Evolutionary conservation across 2,113 vertebrate genomes (phyloP), one percentile per base, ranked within the genome.

Genomic region (Sclerurus mexicanus): DNA sequence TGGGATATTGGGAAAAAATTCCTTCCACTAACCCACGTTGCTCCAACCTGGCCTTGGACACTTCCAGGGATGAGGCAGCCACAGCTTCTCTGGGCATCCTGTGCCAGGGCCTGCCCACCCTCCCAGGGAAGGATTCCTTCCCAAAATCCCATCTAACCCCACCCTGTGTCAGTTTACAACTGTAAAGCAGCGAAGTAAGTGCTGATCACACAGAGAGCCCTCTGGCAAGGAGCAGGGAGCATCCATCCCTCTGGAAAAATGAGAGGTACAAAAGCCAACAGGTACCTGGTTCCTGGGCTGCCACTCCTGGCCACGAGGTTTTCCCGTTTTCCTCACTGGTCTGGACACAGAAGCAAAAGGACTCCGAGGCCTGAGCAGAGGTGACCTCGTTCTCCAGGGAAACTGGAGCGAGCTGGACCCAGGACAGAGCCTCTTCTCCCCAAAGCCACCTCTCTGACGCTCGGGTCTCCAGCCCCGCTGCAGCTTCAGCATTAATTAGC

Each of bases 391-490:
- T 17, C 46, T 24, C 12, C 74, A 44, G n/a, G 63, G 68, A 39
- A 28, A 4, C 16, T 0, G 1, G 46, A 58, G 18, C 0, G 0
- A 19, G 2, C 19, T 5, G 16, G 49, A 76, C 58, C 13, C 46
- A 42, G 46, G 44, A 2, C 11, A 7, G 47, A 50, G 4, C 4
- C 7, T 12, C 60, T 30, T 21, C 6, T 9, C 35, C 4, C 62
- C 49, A 2, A 0, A 49, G 7, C 27, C 0, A 0, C 69, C 47
- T 35, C 50, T 10, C 46, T 7, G 0, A 9, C 1, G 19, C 35
- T 3, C 60, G 4, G 53, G 56, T 4, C 63, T 30, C 53, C 5
- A 59, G 52, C 69, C 47, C 5, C 4, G 1, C 73, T 22, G 28
- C 23, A 5, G 25, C 21, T 55, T 14, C 62, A 55, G 60, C 72